phyloP scores from a whole-genome alignment of 2,113 vertebrate species.

The Suncus etruscus region DNA sequence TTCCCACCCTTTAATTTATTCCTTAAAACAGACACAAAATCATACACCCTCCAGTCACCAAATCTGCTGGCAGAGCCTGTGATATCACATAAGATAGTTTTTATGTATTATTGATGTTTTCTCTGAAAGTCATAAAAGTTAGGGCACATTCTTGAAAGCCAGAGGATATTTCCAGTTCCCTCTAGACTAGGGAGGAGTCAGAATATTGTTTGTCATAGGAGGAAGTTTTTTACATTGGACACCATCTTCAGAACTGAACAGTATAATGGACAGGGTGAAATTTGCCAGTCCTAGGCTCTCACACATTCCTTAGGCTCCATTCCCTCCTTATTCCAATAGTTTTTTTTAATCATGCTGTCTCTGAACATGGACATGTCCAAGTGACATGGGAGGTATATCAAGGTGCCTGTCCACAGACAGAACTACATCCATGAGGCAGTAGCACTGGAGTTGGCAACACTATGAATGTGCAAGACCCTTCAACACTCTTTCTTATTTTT shows the following conservation, averaged over 20 bases:
- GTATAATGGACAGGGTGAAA: neutral
- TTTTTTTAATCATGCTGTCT: neutral
- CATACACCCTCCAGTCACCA: neutral
- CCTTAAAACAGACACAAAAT: slow-evolving; percentile 32
- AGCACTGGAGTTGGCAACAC: neutral
- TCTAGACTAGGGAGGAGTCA: neutral
- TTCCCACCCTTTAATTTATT: neutral
- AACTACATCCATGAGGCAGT: neutral
- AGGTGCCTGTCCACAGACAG: neutral
- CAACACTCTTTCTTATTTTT: neutral
- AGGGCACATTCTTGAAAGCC: fast-evolving
- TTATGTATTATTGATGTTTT: neutral
- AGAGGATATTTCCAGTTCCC: neutral
- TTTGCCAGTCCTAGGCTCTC: neutral
- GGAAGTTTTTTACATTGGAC: neutral
- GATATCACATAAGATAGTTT: neutral
- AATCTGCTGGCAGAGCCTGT: neutral
- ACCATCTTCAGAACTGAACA: neutral
- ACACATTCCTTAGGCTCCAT: neutral
- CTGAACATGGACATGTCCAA: neutral
- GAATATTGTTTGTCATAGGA: neutral
- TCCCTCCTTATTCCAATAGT: neutral
- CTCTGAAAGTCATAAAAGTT: neutral
- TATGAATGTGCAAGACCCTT: neutral
- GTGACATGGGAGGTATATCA: neutral